phyloP scores from a whole-genome alignment of 1,140 invertebrate species.

The Ceratitis capitata region DNA sequence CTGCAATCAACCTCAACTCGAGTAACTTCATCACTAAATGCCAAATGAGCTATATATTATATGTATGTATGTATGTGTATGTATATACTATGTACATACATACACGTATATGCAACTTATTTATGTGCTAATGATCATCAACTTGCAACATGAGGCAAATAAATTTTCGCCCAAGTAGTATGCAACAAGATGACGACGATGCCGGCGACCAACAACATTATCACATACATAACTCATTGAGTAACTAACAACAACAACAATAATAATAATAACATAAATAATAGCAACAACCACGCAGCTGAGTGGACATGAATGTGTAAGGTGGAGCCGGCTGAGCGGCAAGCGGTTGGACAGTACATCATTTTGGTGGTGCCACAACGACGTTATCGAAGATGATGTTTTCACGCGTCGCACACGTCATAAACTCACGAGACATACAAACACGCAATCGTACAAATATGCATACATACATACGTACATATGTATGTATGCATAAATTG shows the following conservation, averaged over 20 bases:
- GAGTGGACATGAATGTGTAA: background rate
- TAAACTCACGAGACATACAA: background rate
- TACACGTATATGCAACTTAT: background rate
- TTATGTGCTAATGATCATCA: slow-evolving; percentile 29
- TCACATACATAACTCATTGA: slow-evolving; percentile 31
- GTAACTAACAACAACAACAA: background rate
- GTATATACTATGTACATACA: no score
- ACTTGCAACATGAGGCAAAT: slow-evolving; percentile 13
- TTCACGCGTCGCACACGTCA: slow-evolving; percentile 28
- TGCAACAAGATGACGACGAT: background rate
- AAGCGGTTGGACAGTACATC: background rate
- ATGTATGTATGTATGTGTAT: no score
- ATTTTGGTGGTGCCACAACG: slow-evolving; percentile 26
- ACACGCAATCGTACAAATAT: background rate
- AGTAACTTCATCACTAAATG: background rate
- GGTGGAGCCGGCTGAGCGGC: background rate
- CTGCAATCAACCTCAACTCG: background rate
- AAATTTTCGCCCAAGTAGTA: background rate
- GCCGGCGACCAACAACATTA: slow-evolving; percentile 5
- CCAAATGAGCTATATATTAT: no score
- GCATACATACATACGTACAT: background rate
- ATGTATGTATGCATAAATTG: background rate
- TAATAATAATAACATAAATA: background rate
- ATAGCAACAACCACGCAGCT: background rate
- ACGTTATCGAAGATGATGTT: slow-evolving; percentile 29